Conservation (phyloP, 2,888 invertebrate species). For the Ceramica pisi region DNA sequence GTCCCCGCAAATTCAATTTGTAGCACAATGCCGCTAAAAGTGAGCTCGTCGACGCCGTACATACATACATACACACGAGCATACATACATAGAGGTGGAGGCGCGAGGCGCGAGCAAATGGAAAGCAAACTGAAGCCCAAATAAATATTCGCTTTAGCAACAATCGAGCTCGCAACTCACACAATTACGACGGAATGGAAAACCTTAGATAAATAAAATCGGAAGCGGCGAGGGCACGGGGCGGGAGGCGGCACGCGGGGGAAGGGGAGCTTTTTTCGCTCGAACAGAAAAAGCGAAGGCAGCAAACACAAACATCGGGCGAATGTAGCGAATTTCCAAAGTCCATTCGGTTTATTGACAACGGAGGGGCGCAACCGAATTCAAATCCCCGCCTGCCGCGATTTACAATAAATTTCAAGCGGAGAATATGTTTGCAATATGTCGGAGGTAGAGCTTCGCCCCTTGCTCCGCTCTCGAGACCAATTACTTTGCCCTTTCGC, state of each 20-base stretch:
- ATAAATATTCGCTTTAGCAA: conserved; percentile 90
- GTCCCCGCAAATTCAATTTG: conserved; percentile 88
- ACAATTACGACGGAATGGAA: conserved; percentile 89
- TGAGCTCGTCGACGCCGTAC: conserved; percentile 50
- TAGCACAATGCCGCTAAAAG: conserved; percentile 79
- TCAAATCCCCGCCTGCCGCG: conserved; percentile 86
- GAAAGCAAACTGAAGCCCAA: conserved; percentile 87
- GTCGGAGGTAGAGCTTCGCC: conserved; percentile 74
- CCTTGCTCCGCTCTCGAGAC: conserved; percentile 68
- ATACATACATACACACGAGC: conserved; percentile 34
- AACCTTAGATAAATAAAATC: conserved; percentile 90
- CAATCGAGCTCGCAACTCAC: conserved; percentile 88
- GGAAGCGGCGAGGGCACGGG: conserved; percentile 76
- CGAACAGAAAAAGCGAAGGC: conserved; percentile 83
- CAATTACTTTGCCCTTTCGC: conserved; percentile 79
- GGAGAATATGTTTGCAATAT: conserved; percentile 90
- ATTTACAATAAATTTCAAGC: conserved; percentile 90
- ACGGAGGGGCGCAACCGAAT: conserved; percentile 75
- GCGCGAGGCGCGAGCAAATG: conserved; percentile 70
- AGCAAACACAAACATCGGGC: conserved; percentile 87
- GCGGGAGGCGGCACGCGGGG: conserved; percentile 26
- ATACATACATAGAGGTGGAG: conserved; percentile 31
- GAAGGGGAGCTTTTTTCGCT: conserved; percentile 75
- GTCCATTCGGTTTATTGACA: conserved; percentile 89
- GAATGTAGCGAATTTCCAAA: conserved; percentile 89